phyloP scores from a whole-genome alignment of 2,113 vertebrate genomes.

The Oryzias celebensis region DNA sequence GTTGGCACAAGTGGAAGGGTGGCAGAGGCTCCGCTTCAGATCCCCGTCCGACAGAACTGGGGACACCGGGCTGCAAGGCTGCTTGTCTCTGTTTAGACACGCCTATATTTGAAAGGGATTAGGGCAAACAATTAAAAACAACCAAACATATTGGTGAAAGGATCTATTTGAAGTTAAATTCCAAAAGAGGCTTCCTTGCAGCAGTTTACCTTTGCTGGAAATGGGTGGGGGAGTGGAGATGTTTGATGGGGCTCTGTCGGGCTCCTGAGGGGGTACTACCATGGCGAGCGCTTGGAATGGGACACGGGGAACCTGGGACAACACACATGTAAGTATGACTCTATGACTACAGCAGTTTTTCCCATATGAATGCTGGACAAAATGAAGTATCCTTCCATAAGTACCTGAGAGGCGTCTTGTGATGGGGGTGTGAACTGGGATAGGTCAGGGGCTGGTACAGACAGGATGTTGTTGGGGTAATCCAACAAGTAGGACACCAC shows the following conservation, averaged over 20 bases:
- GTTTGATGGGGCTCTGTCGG: constrained; percentile 91
- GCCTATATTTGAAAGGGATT: constrained; percentile 71
- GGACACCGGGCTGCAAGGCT: constrained; percentile 86
- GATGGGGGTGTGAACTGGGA: constrained; percentile 93
- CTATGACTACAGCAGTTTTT: too few species aligned
- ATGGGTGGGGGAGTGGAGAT: constrained; percentile 83
- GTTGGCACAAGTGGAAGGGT: constrained; percentile 97
- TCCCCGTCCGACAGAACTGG: constrained; percentile 58
- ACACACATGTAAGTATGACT: neutral
- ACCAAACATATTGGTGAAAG: neutral
- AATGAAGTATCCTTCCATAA: neutral
- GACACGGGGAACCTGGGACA: constrained; percentile 90
- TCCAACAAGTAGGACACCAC: constrained; percentile 98
- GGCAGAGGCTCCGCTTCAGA: constrained; percentile 90
- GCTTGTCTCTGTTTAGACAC: constrained; percentile 93
- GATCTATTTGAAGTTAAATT: neutral
- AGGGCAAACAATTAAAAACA: neutral
- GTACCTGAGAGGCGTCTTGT: constrained; percentile 97
- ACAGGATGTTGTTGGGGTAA: constrained; percentile 96
- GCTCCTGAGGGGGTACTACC: constrained; percentile 98
- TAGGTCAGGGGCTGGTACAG: constrained; percentile 89
- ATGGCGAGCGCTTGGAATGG: constrained; percentile 96
- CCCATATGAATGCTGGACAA: neutral
- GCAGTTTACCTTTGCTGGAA: constrained; percentile 88
- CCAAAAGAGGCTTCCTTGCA: neutral